These are phyloP conservation scores for Dinomys branickii DNA, from an alignment of 2,113 vertebrate genomes.

Conservation along the genomic window DNA sequence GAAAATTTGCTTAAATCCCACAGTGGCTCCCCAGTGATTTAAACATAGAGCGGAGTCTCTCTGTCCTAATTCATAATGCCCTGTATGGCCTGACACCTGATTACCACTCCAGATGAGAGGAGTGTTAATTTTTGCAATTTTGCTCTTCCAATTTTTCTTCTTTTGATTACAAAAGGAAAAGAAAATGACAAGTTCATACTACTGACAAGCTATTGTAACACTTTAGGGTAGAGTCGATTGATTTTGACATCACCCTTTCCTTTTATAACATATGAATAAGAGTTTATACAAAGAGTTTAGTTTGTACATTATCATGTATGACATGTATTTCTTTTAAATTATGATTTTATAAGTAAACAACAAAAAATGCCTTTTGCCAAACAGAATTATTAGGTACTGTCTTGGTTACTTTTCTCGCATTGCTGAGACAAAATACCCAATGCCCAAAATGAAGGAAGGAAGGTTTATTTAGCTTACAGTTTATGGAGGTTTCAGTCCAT, in stretches of 20 bases:
- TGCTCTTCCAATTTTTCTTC: too few species aligned
- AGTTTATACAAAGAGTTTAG: not conserved
- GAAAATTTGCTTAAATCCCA: not conserved
- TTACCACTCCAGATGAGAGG: not conserved
- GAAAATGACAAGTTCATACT: not conserved
- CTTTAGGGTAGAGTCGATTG: not conserved
- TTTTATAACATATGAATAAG: not conserved
- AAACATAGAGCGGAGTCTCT: not conserved
- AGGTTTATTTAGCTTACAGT: too few species aligned
- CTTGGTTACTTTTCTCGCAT: too few species aligned
- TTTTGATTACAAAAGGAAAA: constrained; percentile 4
- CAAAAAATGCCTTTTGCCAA: not conserved
- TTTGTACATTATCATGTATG: not conserved
- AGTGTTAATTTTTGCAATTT: too few species aligned
- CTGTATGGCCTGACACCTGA: not conserved
- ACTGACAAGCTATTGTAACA: not conserved
- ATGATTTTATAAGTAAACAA: not conserved
- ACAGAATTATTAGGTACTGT: not conserved
- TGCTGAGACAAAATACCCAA: too few species aligned
- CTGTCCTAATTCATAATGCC: not conserved
- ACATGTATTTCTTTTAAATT: not conserved
- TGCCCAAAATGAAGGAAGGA: too few species aligned
- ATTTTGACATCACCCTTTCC: not conserved
- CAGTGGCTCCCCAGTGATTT: not conserved
- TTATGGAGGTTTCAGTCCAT: too few species aligned